These are phyloP conservation scores for Calameuta idolon DNA, from an alignment of 2,888 invertebrate species.

Conservation along the genomic window DNA sequence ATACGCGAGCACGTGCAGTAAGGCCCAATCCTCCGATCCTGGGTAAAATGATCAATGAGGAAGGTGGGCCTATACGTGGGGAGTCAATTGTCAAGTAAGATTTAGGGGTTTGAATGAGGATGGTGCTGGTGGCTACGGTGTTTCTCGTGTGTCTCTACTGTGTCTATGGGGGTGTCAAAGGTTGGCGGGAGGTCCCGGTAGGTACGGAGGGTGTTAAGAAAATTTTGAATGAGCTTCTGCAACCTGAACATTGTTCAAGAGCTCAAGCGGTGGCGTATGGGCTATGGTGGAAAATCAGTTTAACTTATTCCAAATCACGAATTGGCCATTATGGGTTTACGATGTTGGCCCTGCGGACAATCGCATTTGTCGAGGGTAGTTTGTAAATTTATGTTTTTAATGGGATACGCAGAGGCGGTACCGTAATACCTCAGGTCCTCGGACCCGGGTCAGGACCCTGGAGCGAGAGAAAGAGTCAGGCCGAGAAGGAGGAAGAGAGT, in stretches of 20 bases:
- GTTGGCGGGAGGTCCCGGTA: not conserved
- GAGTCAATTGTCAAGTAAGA: not conserved
- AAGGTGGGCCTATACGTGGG: not conserved
- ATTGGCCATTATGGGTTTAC: slow-evolving; percentile 44
- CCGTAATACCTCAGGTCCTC: not conserved
- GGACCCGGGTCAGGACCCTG: not conserved
- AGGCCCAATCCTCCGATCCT: not conserved
- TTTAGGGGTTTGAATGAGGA: not conserved
- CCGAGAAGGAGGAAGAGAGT: not conserved
- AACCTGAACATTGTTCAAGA: not conserved
- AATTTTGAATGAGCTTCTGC: not conserved
- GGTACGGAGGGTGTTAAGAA: not conserved
- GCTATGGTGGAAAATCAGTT: slow-evolving; percentile 45
- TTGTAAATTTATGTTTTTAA: slow-evolving; percentile 56
- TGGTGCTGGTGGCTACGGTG: not conserved
- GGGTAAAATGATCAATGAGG: not conserved
- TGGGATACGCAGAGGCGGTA: slow-evolving; percentile 34
- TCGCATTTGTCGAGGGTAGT: slow-evolving; percentile 44
- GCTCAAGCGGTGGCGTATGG: not conserved
- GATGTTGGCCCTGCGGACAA: slow-evolving; percentile 21
- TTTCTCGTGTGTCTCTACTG: not conserved
- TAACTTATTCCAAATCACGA: slow-evolving; percentile 62
- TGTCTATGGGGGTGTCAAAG: not conserved
- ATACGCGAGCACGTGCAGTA: not conserved
- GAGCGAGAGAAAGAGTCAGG: not conserved